A percentile compares a stretch with the other conserved stretches of the same genome.
Evolutionary conservation across 1,140 invertebrate species (phyloP).

Genomic region (Drosophila pallidifrons): DNA sequence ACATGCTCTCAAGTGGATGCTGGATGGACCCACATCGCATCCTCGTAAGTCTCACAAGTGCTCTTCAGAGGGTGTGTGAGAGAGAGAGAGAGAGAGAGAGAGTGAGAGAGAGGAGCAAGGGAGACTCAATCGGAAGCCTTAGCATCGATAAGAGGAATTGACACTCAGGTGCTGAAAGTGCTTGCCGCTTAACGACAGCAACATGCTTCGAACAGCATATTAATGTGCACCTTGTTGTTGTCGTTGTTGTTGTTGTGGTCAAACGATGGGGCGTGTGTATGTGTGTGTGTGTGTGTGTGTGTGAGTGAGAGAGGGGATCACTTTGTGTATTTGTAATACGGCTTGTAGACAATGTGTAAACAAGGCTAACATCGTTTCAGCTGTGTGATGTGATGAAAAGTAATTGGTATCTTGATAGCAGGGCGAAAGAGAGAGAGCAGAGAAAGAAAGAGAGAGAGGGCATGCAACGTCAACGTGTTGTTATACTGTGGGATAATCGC

Average conservation of each 20-base stretch:
- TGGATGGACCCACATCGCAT: constrained; percentile 1
- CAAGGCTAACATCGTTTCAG: constrained; percentile 59
- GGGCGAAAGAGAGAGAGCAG: background rate
- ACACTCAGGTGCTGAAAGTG: constrained; percentile 55
- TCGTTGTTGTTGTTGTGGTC: constrained; percentile 16
- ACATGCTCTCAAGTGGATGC: constrained; percentile 1
- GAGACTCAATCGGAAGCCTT: constrained; percentile 1
- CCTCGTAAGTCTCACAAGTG: constrained; percentile 1
- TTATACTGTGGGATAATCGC: constrained; percentile 6
- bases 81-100: background rate
- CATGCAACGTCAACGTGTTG: background rate
- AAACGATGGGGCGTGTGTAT: background rate
- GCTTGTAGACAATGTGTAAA: constrained; percentile 76
- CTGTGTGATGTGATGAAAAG: constrained; percentile 19
- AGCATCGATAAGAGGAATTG: constrained; percentile 26
- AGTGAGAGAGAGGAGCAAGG: background rate
- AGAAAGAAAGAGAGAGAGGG: background rate
- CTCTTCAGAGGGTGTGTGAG: background rate
- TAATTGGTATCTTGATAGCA: constrained; percentile 26
- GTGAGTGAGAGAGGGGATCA: background rate
- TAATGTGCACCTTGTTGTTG: constrained; percentile 50
- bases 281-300: background rate
- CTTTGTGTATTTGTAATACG: constrained; percentile 26
- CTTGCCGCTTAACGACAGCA: constrained; percentile 52
- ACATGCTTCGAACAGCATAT: constrained; percentile 64